Conservation (phyloP, 2,113 vertebrate species). For the Oryzias javanicus region DNA sequence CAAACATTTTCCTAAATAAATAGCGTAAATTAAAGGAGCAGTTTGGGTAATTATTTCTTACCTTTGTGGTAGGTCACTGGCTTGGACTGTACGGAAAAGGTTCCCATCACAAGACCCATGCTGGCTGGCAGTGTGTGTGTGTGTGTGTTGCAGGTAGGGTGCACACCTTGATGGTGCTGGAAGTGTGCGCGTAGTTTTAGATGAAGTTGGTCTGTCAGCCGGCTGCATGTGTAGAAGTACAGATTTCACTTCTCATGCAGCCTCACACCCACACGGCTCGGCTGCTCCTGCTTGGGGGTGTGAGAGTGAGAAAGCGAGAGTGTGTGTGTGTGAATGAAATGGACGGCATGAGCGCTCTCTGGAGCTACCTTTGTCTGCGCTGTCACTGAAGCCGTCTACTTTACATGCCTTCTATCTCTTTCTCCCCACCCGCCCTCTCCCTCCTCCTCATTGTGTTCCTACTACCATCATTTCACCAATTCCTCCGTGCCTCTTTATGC, state of each 20-base stretch:
- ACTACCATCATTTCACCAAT: conserved; percentile 65
- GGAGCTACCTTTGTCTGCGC: conserved; percentile 66
- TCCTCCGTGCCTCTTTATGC: conserved; percentile 57
- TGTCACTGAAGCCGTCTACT: conserved; percentile 62
- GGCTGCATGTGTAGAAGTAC: conserved; percentile 47
- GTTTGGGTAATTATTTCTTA: conserved; percentile 48
- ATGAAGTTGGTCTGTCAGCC: conserved; percentile 64
- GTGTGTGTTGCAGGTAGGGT: conserved; percentile 18
- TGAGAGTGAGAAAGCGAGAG: conserved; percentile 33
- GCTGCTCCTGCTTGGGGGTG: conserved; percentile 58
- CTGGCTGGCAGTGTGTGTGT: conserved; percentile 50
- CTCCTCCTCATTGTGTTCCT: conserved; percentile 28
- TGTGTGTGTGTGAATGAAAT: conserved; percentile 49
- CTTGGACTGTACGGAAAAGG: conserved; percentile 76
- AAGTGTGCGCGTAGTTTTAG: conserved; percentile 34
- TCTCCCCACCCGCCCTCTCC: conserved; percentile 26
- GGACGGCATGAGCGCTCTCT: conserved; percentile 52
- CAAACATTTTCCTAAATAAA: background rate
- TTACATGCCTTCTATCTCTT: conserved; percentile 47
- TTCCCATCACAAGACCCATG: conserved; percentile 79
- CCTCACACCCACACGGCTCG: conserved; percentile 56
- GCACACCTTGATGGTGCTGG: conserved; percentile 16
- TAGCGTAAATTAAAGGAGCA: background rate
- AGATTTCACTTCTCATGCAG: conserved; percentile 63
- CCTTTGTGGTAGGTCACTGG: conserved; percentile 75